These are phyloP conservation scores for Xenops minutus DNA, from an alignment of 2,797 vertebrate species.

Conservation along the genomic window DNA sequence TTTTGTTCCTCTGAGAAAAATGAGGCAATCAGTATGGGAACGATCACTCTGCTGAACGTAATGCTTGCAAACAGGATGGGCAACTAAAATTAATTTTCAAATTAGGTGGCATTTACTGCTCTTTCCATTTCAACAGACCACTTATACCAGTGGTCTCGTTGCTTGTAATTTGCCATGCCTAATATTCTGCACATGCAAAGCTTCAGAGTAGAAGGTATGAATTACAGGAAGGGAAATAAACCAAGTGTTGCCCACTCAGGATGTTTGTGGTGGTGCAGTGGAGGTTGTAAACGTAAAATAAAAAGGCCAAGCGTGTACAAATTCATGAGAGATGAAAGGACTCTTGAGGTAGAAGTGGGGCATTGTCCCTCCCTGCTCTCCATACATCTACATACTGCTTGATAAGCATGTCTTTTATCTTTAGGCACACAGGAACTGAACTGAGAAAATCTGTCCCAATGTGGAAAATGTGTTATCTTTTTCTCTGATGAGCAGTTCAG, in stretches of 20 bases:
- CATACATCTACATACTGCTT: background rate
- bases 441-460: background rate
- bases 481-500: background rate
- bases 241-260: background rate
- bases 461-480: background rate
- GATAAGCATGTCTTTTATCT: background rate
- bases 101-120: background rate
- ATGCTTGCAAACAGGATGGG: background rate
- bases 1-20: background rate
- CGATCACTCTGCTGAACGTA: background rate
- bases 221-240: slow-evolving; percentile 24
- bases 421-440: background rate
- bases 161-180: background rate
- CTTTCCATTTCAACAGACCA: background rate
- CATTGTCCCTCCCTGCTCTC: background rate
- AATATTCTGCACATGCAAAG: background rate
- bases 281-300: slow-evolving; percentile 2
- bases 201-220: background rate
- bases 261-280: background rate
- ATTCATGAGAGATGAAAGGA: slow-evolving; percentile 17
- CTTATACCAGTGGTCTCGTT: background rate
- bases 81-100: background rate
- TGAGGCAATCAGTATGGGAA: background rate
- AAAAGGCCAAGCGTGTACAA: background rate
- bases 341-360: background rate